A percentile compares a stretch with the other conserved stretches of the same genome.
These are phyloP conservation scores for Zaprionus nigranus DNA, from an alignment of 1,140 invertebrate genomes.

Conservation along the genomic window DNA sequence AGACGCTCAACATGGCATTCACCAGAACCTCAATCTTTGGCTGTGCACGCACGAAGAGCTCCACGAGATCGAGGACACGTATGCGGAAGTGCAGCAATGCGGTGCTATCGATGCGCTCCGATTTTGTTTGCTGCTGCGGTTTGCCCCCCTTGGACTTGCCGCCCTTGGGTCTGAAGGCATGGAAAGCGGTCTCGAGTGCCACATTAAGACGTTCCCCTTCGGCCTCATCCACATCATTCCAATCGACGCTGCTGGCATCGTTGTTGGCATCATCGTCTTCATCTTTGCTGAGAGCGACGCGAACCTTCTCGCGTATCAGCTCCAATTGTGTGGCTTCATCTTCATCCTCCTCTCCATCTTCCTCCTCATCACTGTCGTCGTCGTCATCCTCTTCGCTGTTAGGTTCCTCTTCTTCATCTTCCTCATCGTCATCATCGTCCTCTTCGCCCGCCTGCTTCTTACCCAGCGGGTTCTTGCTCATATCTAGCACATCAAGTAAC, in stretches of 20 bases:
- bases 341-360: too few species aligned
- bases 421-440: too few species aligned
- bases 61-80: conserved; percentile 54
- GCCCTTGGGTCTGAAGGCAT: conserved; percentile 85
- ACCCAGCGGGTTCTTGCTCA: too few species aligned
- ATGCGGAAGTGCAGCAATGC: conserved; percentile 62
- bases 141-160: conserved; percentile 15
- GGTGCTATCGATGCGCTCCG: conserved; percentile 60
- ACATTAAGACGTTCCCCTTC: conserved; percentile 90
- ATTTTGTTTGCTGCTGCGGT: conserved; percentile 49
- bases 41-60: conserved; percentile 35
- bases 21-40: conserved; percentile 41
- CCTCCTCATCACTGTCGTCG: too few species aligned
- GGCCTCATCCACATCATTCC: conserved; percentile 90
- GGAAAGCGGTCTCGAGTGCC: conserved; percentile 89
- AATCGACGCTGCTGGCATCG: conserved; percentile 87
- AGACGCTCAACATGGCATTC: conserved; percentile 39
- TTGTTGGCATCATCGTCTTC: conserved; percentile 16
- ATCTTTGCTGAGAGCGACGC: conserved; percentile 41
- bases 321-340: conserved; percentile 41
- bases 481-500: too few species aligned
- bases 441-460: too few species aligned
- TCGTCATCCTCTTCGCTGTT: too few species aligned
- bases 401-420: too few species aligned
- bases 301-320: conserved; percentile 58